Conservation (phyloP, 2,113 vertebrate species). For the Scalopus aquaticus region DNA sequence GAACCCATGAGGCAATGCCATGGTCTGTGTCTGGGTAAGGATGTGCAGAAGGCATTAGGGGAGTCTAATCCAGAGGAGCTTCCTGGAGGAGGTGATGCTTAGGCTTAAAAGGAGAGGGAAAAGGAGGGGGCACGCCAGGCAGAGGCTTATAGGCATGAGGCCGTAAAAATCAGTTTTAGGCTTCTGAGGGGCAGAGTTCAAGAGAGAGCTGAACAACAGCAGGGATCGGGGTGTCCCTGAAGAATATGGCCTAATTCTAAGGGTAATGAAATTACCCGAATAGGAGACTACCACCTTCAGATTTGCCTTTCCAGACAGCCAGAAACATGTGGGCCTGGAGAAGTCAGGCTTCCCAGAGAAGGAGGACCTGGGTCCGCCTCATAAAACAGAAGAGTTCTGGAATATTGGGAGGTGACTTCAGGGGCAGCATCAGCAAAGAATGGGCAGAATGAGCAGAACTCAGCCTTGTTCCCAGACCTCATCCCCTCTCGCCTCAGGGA, state of each 20-base stretch:
- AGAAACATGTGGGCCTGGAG: background rate
- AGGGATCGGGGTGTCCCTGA: background rate
- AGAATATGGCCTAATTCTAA: background rate
- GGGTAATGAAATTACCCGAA: background rate
- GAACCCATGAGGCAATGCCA: background rate
- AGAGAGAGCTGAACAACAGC: background rate
- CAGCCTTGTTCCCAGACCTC: background rate
- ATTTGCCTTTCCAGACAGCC: background rate
- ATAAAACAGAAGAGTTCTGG: background rate
- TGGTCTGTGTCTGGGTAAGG: background rate
- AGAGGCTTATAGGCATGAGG: background rate
- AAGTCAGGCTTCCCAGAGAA: background rate
- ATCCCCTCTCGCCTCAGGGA: background rate
- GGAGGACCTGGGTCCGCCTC: background rate
- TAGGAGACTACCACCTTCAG: background rate
- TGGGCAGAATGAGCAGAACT: background rate
- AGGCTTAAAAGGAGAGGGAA: background rate
- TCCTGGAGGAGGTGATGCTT: slow-evolving; percentile 4
- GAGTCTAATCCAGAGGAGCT: background rate
- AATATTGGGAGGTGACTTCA: background rate
- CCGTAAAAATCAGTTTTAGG: background rate
- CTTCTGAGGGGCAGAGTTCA: background rate
- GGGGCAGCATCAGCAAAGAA: background rate
- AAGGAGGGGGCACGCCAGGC: background rate
- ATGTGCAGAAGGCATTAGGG: background rate